Evolutionary conservation across 2,113 vertebrate species (phyloP), one percentile per base, ranked within the genome.

Genomic region (Ptychochromis oligacanthus): DNA sequence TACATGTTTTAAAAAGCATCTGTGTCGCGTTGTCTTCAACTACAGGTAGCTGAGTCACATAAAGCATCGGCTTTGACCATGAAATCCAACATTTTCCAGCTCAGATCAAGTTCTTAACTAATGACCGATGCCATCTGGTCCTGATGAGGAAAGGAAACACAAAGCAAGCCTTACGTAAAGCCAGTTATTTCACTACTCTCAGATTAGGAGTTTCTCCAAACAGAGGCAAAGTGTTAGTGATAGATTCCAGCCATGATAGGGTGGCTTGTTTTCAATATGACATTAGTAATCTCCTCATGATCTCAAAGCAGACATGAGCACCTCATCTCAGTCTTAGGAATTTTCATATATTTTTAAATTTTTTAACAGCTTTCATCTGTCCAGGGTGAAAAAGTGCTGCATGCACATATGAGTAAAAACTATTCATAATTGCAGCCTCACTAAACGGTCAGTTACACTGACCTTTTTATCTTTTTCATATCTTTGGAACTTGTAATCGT

Each of bases 101-200:
- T 83, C 65, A 89, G 93, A 82, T 92, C 88, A 91, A 91, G 78
- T 90, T 89, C 83, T 93, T 89, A 80, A 57, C 91, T 93, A 93
- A 93, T 91, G 77, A 85, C 79, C 7, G 77, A 65, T 78, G 55
- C 70, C 93, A 94, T 93, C 92, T 95, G 94, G 93, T 87, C 85
- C 82, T 84, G 81, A 93, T 95, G 91, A 94, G 79, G 70, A 87
- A 83, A 89, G 83, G 92, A 93, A 92, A 92, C 87, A 86, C 85
- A 15, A 72, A 4, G 52, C 52, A 36, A 79, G 70, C 55, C 56
- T 77, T 17, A 60, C 4, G 49, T 86, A 28, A 79, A 75, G 22
- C 34, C 28, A 38, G 76, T 79, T 84, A 72, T 88, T 92, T 59
- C 75, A 82, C 81, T 28, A 40, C 70, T 82, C 70, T 12, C 31